Conservation (phyloP, 1,140 invertebrate species). For the Elysia chlorotica region DNA sequence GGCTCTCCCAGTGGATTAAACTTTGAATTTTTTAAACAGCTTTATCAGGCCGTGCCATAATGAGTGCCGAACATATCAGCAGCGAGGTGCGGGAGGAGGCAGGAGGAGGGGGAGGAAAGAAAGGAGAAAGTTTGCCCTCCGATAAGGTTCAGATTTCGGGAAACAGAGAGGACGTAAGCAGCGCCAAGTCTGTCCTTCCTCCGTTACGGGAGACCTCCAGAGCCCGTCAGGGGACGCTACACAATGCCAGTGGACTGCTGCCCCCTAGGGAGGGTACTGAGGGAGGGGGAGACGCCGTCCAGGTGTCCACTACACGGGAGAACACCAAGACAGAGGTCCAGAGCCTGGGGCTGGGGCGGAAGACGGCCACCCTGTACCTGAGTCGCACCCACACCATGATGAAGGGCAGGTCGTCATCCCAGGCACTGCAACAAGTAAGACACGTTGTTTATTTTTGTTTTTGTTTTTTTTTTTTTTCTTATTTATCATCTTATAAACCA, state of each 20-base stretch:
- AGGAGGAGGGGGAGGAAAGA: too few species aligned
- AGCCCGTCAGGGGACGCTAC: not conserved
- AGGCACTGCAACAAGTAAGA: too few species aligned
- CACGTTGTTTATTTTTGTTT: too few species aligned
- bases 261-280: not conserved
- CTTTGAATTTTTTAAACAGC: too few species aligned
- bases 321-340: slow-evolving; percentile 23
- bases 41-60: too few species aligned
- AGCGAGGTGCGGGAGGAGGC: too few species aligned
- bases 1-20: too few species aligned
- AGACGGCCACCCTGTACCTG: slow-evolving; percentile 23
- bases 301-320: slow-evolving; percentile 1
- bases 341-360: slow-evolving; percentile 9
- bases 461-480: too few species aligned
- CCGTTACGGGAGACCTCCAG: not conserved
- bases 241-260: not conserved
- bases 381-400: slow-evolving; percentile 23
- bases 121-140: too few species aligned
- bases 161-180: not conserved
- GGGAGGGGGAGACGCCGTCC: not conserved
- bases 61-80: not conserved
- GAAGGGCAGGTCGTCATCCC: slow-evolving; percentile 1
- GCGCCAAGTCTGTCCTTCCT: not conserved
- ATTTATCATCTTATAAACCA: too few species aligned
- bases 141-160: not conserved